Conservation (phyloP, 92 coral and sea anemone genomes). For the Epizoanthus ramosus region DNA sequence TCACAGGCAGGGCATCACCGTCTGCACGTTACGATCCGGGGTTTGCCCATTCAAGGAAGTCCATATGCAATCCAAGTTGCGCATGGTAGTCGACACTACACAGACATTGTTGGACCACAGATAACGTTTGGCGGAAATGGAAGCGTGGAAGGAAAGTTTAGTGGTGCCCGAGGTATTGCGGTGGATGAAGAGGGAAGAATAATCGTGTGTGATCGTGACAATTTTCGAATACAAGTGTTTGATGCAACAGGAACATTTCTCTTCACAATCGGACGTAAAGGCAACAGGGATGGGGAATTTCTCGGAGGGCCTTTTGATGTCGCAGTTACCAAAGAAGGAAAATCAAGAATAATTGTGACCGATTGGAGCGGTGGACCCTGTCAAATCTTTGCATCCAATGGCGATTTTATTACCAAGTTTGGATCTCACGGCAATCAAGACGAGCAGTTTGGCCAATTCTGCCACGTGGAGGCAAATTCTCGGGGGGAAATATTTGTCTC, state of each 20-base stretch:
- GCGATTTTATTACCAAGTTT: constrained; percentile 46
- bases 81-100: constrained; percentile 43
- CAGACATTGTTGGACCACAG: constrained; percentile 46
- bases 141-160: constrained; percentile 38
- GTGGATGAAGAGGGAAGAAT: constrained; percentile 56
- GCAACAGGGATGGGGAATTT: constrained; percentile 55
- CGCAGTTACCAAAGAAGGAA: constrained; percentile 50
- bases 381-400: constrained; percentile 53
- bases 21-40: constrained; percentile 58
- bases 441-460: constrained; percentile 46
- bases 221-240: constrained; percentile 67
- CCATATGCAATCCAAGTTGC: constrained; percentile 56
- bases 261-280: constrained; percentile 62
- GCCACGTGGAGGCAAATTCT: constrained; percentile 43
- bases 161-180: constrained; percentile 62
- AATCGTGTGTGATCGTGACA: constrained; percentile 67
- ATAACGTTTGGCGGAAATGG: constrained; percentile 54
- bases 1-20: constrained; percentile 48
- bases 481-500: constrained; percentile 53
- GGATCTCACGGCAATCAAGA: constrained; percentile 22
- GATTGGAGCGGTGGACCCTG: constrained; percentile 58
- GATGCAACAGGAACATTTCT: constrained; percentile 50
- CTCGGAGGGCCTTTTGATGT: constrained; percentile 56
- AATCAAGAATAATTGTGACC: constrained; percentile 38
- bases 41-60: constrained; percentile 57